Evolutionary conservation across 2,113 vertebrate species (phyloP).

Genomic region (Corydoras maculifer): DNA sequence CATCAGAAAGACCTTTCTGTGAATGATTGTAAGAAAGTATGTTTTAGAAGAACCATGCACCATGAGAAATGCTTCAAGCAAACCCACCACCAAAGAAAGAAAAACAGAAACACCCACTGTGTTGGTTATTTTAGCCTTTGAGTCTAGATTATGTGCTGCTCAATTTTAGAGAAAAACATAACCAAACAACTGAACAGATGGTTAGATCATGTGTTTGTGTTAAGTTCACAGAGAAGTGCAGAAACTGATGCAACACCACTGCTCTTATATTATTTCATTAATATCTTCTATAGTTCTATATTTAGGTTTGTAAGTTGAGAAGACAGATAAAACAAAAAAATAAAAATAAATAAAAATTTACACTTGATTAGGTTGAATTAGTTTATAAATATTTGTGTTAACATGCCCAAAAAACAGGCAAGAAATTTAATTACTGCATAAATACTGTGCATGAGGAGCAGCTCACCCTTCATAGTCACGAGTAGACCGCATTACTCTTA

Average conservation of each 20-base stretch:
- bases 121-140: not conserved
- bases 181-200: too few relatives aligned
- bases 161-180: too few relatives aligned
- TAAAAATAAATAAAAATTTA: too few relatives aligned
- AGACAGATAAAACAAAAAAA: too few relatives aligned
- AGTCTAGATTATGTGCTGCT: not conserved
- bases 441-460: not conserved
- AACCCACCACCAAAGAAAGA: not conserved
- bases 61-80: not conserved
- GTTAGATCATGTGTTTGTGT: not conserved
- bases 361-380: too few relatives aligned
- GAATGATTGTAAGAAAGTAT: not conserved
- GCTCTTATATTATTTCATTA: not conserved
- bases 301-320: not conserved
- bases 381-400: too few relatives aligned
- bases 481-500: slow-evolving; percentile 72
- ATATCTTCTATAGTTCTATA: not conserved
- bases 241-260: not conserved
- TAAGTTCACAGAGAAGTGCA: not conserved
- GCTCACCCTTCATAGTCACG: slow-evolving; percentile 84
- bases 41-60: not conserved
- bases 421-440: too few relatives aligned
- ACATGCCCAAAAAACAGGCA: too few relatives aligned
- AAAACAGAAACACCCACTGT: not conserved
- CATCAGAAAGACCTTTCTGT: not conserved